These are phyloP conservation scores for Brachypteracias leptosomus DNA, from an alignment of 2,113 vertebrate species.

Conservation along the genomic window DNA sequence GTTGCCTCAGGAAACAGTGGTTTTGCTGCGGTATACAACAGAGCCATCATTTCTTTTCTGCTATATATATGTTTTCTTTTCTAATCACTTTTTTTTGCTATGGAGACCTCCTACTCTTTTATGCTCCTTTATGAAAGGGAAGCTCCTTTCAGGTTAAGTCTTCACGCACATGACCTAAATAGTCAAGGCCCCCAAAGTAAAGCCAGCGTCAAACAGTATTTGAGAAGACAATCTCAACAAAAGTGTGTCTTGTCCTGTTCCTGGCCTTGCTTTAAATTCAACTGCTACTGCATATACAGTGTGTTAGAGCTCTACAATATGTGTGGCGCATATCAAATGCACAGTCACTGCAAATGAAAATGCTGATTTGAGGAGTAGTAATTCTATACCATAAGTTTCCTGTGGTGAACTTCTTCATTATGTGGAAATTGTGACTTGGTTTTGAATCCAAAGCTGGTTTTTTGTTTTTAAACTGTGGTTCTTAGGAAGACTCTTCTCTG, in stretches of 20 bases:
- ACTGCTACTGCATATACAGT: not conserved
- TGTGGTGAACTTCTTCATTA: not conserved
- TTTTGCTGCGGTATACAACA: not conserved
- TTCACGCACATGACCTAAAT: not conserved
- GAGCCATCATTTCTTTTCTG: not conserved
- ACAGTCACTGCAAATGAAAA: not conserved
- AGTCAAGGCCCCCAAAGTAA: not conserved
- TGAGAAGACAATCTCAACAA: not conserved
- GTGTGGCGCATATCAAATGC: not conserved
- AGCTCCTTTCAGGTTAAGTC: not conserved
- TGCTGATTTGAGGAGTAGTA: not conserved
- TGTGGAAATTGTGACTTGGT: not conserved
- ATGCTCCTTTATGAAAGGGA: not conserved
- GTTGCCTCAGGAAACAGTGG: constrained; percentile 4
- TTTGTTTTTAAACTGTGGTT: not conserved
- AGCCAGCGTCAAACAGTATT: not conserved
- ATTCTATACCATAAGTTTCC: not conserved
- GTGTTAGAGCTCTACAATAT: fast-evolving
- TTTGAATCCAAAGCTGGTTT: not conserved
- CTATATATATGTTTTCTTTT: not conserved
- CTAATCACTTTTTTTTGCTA: not conserved
- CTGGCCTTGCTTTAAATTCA: not conserved
- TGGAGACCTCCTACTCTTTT: not conserved
- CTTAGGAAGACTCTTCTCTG: not conserved
- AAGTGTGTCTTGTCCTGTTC: not conserved